Conservation (phyloP, 2,888 invertebrate species). For the Nymphalis urticae region DNA sequence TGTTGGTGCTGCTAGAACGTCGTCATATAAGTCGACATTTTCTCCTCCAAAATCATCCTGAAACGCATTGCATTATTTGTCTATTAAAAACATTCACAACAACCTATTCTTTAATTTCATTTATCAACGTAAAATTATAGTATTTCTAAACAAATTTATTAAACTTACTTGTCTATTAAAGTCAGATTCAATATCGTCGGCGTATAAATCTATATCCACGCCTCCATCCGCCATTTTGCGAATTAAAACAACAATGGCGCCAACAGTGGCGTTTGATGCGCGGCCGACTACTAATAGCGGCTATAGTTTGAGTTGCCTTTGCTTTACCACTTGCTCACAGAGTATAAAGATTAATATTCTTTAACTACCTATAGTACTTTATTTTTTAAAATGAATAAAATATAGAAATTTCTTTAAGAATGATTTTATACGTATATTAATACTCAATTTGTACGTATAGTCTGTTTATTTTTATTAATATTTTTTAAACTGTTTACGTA, state of each 20-base stretch:
- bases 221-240: slow-evolving; percentile 94
- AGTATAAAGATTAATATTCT: too few species aligned
- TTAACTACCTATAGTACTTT: too few species aligned
- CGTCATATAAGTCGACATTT: slow-evolving; percentile 96
- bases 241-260: slow-evolving; percentile 40
- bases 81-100: background rate
- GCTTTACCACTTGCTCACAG: too few species aligned
- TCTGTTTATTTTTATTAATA: too few species aligned
- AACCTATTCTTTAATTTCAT: slow-evolving; percentile 9
- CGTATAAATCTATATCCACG: slow-evolving; percentile 98
- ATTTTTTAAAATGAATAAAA: too few species aligned
- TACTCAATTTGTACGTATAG: too few species aligned
- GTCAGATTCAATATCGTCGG: slow-evolving; percentile 97
- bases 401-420: too few species aligned
- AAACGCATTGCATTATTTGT: slow-evolving; percentile 42
- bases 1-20: slow-evolving; percentile 92
- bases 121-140: background rate
- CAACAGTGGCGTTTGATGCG: slow-evolving; percentile 2
- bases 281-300: background rate
- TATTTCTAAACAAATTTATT: slow-evolving; percentile 45
- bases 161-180: slow-evolving; percentile 82
- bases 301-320: slow-evolving; percentile 4
- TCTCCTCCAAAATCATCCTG: slow-evolving; percentile 92
- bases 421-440: too few species aligned
- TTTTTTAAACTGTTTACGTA: too few species aligned